These are phyloP conservation scores for Porites lobata DNA, from an alignment of 92 coral and sea anemone genomes.

Conservation along the genomic window DNA sequence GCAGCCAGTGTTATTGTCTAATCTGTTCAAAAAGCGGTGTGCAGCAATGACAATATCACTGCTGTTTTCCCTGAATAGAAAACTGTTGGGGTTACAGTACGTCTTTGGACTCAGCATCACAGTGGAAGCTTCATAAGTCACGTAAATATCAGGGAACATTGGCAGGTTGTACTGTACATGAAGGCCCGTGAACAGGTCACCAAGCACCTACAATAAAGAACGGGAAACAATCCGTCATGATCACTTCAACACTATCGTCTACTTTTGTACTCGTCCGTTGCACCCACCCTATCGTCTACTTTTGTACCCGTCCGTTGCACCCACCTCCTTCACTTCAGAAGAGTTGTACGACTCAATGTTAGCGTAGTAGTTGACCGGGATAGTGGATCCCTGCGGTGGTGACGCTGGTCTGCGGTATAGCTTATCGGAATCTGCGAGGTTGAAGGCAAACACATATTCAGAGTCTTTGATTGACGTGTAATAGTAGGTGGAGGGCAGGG, in stretches of 20 bases:
- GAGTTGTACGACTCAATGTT: constrained; percentile 88
- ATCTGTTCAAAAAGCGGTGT: constrained; percentile 85
- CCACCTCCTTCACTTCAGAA: constrained; percentile 79
- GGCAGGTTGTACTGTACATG: constrained; percentile 81
- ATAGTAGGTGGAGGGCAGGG: constrained; percentile 91
- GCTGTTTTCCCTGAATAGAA: constrained; percentile 85
- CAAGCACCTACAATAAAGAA: constrained; percentile 74
- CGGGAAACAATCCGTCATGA: neutral
- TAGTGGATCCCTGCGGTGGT: constrained; percentile 63
- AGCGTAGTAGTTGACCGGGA: constrained; percentile 79
- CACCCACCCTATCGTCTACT: constrained; percentile 33
- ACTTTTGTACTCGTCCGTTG: too few species aligned
- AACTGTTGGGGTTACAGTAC: constrained; percentile 91
- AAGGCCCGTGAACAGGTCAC: constrained; percentile 81
- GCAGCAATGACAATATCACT: constrained; percentile 83
- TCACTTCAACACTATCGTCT: too few species aligned
- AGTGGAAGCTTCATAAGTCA: constrained; percentile 77
- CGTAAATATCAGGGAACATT: constrained; percentile 83
- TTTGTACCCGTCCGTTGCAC: too few species aligned
- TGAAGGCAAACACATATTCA: constrained; percentile 96
- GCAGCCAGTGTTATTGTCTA: constrained; percentile 77
- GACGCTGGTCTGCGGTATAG: constrained; percentile 86
- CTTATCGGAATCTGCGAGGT: constrained; percentile 94
- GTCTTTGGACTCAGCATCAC: constrained; percentile 94
- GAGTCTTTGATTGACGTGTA: constrained; percentile 96